phyloP scores from a whole-genome alignment of 1,140 invertebrate species.

The Lordiphosa collinella region DNA sequence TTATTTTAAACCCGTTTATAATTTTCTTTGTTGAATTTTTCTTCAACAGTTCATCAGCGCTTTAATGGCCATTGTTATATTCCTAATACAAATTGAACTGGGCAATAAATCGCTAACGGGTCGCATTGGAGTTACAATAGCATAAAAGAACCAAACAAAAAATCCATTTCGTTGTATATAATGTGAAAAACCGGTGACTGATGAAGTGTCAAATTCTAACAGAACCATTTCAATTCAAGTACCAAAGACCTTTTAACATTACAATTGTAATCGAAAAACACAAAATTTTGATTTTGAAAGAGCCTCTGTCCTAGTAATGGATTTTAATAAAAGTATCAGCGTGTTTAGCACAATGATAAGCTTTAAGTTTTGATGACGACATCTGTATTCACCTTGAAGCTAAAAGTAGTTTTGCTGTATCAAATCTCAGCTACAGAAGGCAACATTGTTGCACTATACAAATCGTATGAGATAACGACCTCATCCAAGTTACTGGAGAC shows the following conservation, averaged over 20 bases:
- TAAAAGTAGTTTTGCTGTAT: slow-evolving; percentile 75
- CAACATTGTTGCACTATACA: slow-evolving; percentile 57
- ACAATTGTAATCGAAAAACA: too few relatives aligned
- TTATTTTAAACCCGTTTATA: not conserved
- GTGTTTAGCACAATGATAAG: slow-evolving; percentile 36
- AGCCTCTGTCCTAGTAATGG: too few relatives aligned
- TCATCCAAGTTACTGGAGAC: slow-evolving; percentile 76
- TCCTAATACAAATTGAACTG: slow-evolving; percentile 70
- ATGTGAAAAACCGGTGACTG: too few relatives aligned
- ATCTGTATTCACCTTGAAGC: slow-evolving; percentile 30
- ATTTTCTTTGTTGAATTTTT: slow-evolving; percentile 20
- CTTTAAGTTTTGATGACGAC: not conserved
- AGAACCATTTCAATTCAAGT: too few relatives aligned
- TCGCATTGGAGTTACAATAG: slow-evolving; percentile 2
- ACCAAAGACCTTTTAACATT: too few relatives aligned
- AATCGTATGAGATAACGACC: slow-evolving; percentile 74
- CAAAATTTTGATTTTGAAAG: too few relatives aligned
- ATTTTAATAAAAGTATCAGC: slow-evolving; percentile 68
- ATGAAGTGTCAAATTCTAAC: too few relatives aligned
- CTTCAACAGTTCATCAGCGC: slow-evolving; percentile 51
- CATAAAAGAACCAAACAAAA: too few relatives aligned
- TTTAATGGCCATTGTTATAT: slow-evolving; percentile 64
- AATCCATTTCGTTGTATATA: too few relatives aligned
- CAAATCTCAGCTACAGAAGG: slow-evolving; percentile 52
- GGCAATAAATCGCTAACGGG: slow-evolving; percentile 62